A percentile compares a stretch with the other conserved stretches of the same genome.
These are phyloP conservation scores for Leptatherina wallacei DNA, from an alignment of 2,797 vertebrate genomes.

Conservation along the genomic window DNA sequence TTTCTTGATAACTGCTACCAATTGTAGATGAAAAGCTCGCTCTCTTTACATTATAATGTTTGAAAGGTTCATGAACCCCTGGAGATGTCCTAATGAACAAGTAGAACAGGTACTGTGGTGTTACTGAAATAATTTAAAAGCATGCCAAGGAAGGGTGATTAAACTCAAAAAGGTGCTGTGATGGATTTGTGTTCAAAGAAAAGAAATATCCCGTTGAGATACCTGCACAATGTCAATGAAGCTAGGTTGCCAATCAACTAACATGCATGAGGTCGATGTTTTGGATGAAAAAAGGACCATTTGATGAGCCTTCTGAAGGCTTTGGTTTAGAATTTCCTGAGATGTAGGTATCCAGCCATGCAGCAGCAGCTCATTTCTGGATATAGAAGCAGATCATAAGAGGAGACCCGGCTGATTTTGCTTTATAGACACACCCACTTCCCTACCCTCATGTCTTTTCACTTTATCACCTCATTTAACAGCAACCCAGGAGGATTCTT, in stretches of 20 bases:
- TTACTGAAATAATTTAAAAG: constrained; percentile 28
- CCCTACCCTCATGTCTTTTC: constrained; percentile 35
- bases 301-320: constrained; percentile 32
- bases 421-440: constrained; percentile 37
- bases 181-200: constrained; percentile 20
- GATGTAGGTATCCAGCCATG: constrained; percentile 29
- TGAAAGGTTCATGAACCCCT: constrained; percentile 9
- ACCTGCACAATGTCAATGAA: constrained; percentile 24
- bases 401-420: constrained; percentile 42
- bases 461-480: constrained; percentile 70
- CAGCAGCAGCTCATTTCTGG: constrained; percentile 41
- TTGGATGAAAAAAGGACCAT: constrained; percentile 35
- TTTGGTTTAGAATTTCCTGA: constrained; percentile 33
- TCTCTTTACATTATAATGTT: neutral
- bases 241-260: constrained; percentile 15
- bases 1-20: neutral
- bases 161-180: constrained; percentile 18
- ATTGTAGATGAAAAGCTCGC: neutral
- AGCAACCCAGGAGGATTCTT: constrained; percentile 53
- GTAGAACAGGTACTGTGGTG: neutral
- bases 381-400: constrained; percentile 47
- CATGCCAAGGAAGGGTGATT: constrained; percentile 18
- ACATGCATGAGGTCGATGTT: constrained; percentile 15
- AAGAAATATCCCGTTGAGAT: constrained; percentile 24
- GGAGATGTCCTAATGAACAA: constrained; percentile 18